Conservation (phyloP, 1,140 invertebrate genomes). For the Saccostrea cuccullata region DNA sequence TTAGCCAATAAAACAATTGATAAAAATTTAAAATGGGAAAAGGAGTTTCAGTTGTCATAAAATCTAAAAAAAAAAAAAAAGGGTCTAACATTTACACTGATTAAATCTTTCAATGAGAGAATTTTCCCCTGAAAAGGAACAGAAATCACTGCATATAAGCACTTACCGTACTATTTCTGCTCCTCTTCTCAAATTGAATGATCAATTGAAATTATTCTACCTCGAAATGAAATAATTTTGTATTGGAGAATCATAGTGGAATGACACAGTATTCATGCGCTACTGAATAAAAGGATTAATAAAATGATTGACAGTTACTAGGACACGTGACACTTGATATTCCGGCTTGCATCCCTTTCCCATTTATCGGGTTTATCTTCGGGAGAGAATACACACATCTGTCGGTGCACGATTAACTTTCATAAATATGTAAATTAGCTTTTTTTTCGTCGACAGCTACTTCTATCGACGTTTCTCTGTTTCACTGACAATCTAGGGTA, state of each 20-base stretch:
- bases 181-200: background rate
- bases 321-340: constrained; percentile 28
- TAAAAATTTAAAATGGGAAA: no score
- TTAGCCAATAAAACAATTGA: no score
- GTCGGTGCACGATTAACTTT: constrained; percentile 30
- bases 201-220: background rate
- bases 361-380: constrained; percentile 34
- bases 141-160: background rate
- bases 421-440: constrained; percentile 36
- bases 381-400: constrained; percentile 8
- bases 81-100: no score
- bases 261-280: background rate
- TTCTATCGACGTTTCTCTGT: background rate
- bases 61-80: no score
- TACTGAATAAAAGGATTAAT: constrained; percentile 33
- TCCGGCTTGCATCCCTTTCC: background rate
- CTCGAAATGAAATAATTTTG: background rate
- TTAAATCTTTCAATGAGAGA: no score
- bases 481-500: background rate
- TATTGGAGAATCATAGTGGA: background rate
- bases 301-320: constrained; percentile 29
- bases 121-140: no score
- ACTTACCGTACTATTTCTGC: background rate
- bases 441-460: background rate
- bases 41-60: no score